Conservation (phyloP, 2,113 vertebrate genomes). For the Salvelinus alpinus region DNA sequence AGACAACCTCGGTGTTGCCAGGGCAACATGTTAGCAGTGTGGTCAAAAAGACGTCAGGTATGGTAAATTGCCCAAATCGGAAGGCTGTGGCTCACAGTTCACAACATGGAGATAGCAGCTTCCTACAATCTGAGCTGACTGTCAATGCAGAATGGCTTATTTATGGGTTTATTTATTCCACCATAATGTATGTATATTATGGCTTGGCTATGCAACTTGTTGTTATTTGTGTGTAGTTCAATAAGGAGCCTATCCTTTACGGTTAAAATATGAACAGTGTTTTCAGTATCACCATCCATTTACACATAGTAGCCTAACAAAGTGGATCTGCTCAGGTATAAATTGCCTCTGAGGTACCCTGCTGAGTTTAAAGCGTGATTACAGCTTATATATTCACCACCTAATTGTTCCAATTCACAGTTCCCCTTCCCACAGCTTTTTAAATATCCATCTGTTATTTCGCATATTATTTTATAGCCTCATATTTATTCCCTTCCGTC, state of each 20-base stretch:
- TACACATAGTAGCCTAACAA: too few species aligned
- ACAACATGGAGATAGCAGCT: not conserved
- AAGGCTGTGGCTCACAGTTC: slow-evolving; percentile 1
- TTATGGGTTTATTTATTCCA: not conserved
- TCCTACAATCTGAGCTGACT: not conserved
- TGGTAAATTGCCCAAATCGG: slow-evolving; percentile 21
- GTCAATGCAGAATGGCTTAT: not conserved
- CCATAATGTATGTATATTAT: not conserved
- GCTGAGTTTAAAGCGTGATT: slow-evolving; percentile 5
- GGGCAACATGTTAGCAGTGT: slow-evolving; percentile 42
- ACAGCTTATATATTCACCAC: slow-evolving; percentile 8
- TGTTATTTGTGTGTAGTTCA: too few species aligned
- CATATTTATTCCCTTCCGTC: slow-evolving; percentile 5
- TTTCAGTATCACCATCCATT: too few species aligned
- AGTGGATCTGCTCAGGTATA: too few species aligned
- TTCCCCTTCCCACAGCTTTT: not conserved
- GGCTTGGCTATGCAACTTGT: too few species aligned
- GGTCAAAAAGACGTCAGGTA: slow-evolving; percentile 22
- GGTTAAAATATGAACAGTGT: too few species aligned
- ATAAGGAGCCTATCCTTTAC: too few species aligned
- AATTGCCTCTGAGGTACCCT: not conserved
- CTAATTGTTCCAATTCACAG: slow-evolving; percentile 1
- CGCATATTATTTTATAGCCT: too few species aligned
- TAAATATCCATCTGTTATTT: slow-evolving; percentile 9
- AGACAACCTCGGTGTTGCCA: slow-evolving; percentile 34